Evolutionary conservation across 2,797 vertebrate species (phyloP).

Genomic region (Gymnoscopelus microlampas): DNA sequence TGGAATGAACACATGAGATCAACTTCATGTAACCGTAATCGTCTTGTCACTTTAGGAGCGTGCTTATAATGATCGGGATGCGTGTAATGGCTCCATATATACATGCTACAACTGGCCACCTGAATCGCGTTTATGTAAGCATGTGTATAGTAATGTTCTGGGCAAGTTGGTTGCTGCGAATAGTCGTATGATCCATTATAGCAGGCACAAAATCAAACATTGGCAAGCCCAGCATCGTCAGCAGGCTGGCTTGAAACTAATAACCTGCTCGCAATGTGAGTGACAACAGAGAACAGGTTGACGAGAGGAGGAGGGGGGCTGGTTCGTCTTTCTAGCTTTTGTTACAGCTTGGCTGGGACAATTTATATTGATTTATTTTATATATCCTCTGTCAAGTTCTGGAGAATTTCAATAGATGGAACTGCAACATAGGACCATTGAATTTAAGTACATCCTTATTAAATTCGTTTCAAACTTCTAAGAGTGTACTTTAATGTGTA

Average conservation of each 20-base stretch:
- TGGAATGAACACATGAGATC: neutral
- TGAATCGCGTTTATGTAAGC: slow-evolving; percentile 75
- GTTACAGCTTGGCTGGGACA: neutral
- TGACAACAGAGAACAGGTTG: slow-evolving; percentile 4
- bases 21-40: neutral
- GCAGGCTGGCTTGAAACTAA: neutral
- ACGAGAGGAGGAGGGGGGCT: neutral
- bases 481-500: no score
- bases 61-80: slow-evolving; percentile 41
- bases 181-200: slow-evolving; percentile 24
- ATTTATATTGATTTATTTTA: neutral
- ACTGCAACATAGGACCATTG: no score
- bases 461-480: no score
- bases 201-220: slow-evolving; percentile 10
- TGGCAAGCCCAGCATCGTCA: neutral
- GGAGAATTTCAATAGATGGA: neutral
- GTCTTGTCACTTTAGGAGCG: neutral
- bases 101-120: slow-evolving; percentile 46
- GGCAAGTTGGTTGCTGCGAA: slow-evolving; percentile 44
- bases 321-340: slow-evolving; percentile 5
- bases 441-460: neutral
- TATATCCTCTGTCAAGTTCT: slow-evolving; percentile 33
- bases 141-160: slow-evolving; percentile 59
- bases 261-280: neutral
- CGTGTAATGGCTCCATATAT: slow-evolving; percentile 33